Evolutionary conservation across 2,797 vertebrate genomes (phyloP), one percentile per base, ranked within the genome.

Genomic region (Rhinogobio ventralis): DNA sequence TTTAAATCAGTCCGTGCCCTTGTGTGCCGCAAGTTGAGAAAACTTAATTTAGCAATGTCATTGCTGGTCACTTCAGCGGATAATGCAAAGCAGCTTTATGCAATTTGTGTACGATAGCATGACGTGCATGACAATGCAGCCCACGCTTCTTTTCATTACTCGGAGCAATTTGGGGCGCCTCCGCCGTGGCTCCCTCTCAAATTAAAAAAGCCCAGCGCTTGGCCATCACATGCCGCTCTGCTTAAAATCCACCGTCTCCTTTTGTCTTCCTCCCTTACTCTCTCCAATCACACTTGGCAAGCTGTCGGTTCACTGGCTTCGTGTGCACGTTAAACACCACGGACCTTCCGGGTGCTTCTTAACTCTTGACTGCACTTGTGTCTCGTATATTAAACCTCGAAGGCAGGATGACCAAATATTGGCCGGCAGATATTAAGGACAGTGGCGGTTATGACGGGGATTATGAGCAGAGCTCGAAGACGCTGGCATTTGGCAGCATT

Each of bases 391-490:
- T 94, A 94, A 94, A 92, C 90, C 94, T 85, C 87, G 86, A 90
- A 89, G 93, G 93, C 92, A 88, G 90, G 87, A 90, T 86, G 30
- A 60, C 83, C 83, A 89, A 82, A 83, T 89, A 92, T 89, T 79
- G 82, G 88, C 87, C 79, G 68, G 91, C 90, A 92, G 92, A 93
- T 94, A 94, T 93, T 94, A 92, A 92, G 94, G 93, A 93, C 92
- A 91, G 60, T 19, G 49, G 33, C 57, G 87, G 83, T 81, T 87
- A 72, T 82, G 90, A 85, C 80, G 14, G 85, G 62, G 86, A 75
- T 73, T 30, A 74, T 74, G 81, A 84, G 81, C 71, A 66, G n/a
- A 79, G 86, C 88, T 89, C 75, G 46, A 81, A 84, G 81, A 57
- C 86, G 87, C 81, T 85, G 68, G 84, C 86, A 89, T 91, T 92